Evolutionary conservation across 2,797 vertebrate genomes (phyloP).

Genomic region (Pseudomugil gertrudae): DNA sequence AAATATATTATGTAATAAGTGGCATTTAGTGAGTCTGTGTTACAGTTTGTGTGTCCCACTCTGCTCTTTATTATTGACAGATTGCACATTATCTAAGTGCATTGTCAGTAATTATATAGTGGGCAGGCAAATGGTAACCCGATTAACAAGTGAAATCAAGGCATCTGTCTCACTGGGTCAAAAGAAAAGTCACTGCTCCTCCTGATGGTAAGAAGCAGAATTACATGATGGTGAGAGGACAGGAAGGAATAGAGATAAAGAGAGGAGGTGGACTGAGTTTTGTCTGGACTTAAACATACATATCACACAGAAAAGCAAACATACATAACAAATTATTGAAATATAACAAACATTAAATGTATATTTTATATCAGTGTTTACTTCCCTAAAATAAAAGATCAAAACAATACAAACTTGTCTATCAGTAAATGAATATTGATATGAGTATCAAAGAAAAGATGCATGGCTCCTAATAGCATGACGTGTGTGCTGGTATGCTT

Average conservation of each 20-base stretch:
- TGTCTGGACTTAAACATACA: background rate
- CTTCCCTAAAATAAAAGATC: background rate
- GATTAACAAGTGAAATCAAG: constrained; percentile 32
- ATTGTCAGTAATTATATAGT: constrained; percentile 20
- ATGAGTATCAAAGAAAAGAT: constrained; percentile 13
- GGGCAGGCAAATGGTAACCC: constrained; percentile 25
- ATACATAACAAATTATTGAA: background rate
- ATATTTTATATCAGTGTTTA: background rate
- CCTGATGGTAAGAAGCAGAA: constrained; percentile 66
- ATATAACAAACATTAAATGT: background rate
- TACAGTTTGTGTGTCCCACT: background rate
- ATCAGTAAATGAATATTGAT: background rate
- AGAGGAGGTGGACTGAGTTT: background rate
- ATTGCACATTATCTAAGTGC: constrained; percentile 8
- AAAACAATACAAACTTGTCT: background rate
- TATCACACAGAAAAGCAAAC: background rate
- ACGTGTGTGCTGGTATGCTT: constrained; percentile 42
- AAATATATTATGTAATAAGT: constrained; percentile 1
- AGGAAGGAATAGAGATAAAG: constrained; percentile 17
- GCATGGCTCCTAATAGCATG: constrained; percentile 29
- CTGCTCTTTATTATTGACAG: background rate
- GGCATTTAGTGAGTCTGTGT: constrained; percentile 11
- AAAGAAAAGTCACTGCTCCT: constrained; percentile 72
- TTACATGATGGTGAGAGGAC: constrained; percentile 36
- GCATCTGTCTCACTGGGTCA: constrained; percentile 11